phyloP scores from a whole-genome alignment of 2,113 vertebrate species.

The Corythoichthys intestinalis region DNA sequence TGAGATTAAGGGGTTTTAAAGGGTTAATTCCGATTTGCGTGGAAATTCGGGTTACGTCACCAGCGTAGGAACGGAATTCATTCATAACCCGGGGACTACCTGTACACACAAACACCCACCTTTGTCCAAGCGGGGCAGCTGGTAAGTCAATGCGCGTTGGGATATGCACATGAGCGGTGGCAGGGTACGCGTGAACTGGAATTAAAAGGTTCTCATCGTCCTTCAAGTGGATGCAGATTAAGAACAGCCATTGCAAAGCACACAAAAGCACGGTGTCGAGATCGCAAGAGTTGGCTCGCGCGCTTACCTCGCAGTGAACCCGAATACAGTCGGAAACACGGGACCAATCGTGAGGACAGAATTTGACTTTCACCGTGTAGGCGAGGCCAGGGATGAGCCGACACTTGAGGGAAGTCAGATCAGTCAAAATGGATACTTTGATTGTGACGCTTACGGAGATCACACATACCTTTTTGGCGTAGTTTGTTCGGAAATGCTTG shows the following conservation, averaged over 20 bases:
- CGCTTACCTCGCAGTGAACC: slow-evolving; percentile 85
- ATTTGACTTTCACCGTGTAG: slow-evolving; percentile 74
- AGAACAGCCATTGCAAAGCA: slow-evolving; percentile 8
- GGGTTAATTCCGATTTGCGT: no score
- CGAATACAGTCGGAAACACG: slow-evolving; percentile 90
- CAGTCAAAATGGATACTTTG: slow-evolving; percentile 6
- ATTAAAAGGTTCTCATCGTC: slow-evolving; percentile 84
- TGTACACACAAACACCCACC: slow-evolving; percentile 67
- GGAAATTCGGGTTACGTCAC: no score
- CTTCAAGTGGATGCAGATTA: slow-evolving; percentile 58
- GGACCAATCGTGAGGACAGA: slow-evolving; percentile 86
- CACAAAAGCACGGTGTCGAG: background rate
- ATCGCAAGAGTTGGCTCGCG: no score
- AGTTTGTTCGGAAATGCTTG: slow-evolving; percentile 84
- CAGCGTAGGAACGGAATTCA: no score
- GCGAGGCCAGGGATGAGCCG: slow-evolving; percentile 85
- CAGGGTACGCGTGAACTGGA: slow-evolving; percentile 88
- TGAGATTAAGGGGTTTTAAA: no score
- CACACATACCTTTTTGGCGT: slow-evolving; percentile 79
- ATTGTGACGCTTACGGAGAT: slow-evolving; percentile 8
- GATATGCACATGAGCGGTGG: slow-evolving; percentile 80
- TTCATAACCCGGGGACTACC: no score
- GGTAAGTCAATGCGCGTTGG: slow-evolving; percentile 82
- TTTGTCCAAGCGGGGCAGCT: slow-evolving; percentile 79
- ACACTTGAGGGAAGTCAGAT: slow-evolving; percentile 65